A percentile compares a stretch with the other conserved stretches of the same genome.
Evolutionary conservation across 2,113 vertebrate species (phyloP).

Genomic region (Epinephelus lanceolatus): DNA sequence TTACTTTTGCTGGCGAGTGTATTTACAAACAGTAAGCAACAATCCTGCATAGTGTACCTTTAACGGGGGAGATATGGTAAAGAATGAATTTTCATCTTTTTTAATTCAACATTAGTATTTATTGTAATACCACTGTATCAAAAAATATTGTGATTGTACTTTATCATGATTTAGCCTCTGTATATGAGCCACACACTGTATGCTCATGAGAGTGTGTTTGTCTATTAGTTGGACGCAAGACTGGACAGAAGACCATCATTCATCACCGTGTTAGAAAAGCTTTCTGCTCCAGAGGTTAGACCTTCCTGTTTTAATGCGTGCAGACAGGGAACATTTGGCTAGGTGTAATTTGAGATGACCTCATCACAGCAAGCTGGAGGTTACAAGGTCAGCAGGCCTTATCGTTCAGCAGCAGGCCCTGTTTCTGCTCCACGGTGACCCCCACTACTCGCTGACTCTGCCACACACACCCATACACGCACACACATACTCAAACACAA

Average conservation of each 20-base stretch:
- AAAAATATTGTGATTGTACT: neutral
- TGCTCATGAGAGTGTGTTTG: conserved; percentile 13
- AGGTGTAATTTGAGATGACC: conserved; percentile 75
- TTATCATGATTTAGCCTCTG: neutral
- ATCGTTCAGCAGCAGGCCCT: conserved; percentile 68
- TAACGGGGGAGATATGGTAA: neutral
- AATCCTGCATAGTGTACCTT: no score
- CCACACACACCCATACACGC: conserved; percentile 1
- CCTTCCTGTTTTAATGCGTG: conserved; percentile 61
- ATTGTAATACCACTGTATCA: neutral
- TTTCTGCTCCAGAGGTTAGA: conserved; percentile 59
- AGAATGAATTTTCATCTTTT: neutral
- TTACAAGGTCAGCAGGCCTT: conserved; percentile 74
- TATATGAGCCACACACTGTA: neutral
- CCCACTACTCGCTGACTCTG: conserved; percentile 9
- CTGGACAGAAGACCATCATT: conserved; percentile 46
- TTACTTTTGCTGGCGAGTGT: no score
- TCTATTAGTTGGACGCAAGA: conserved; percentile 34
- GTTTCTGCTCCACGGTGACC: conserved; percentile 57
- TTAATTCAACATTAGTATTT: neutral
- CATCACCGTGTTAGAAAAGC: conserved; percentile 50
- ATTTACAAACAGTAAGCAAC: no score
- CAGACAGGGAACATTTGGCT: conserved; percentile 71
- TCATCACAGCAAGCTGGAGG: conserved; percentile 59
- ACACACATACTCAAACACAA: conserved; percentile 24